Evolutionary conservation across 2,797 vertebrate species (phyloP).

Genomic region (Coracias cyanogaster): DNA sequence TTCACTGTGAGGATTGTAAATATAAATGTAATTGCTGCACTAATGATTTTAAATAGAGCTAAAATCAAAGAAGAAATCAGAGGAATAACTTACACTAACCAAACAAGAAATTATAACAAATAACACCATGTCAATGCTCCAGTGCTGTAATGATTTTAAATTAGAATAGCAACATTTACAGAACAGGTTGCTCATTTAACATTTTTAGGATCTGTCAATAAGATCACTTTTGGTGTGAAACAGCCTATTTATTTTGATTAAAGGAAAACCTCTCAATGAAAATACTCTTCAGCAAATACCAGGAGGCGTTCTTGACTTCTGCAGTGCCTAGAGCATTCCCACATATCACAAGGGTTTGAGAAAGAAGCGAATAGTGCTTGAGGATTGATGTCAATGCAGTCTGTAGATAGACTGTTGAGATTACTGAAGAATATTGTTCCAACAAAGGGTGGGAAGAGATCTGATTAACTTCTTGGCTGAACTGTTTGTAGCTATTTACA

Average conservation of each 20-base stretch:
- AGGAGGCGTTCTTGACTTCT: slow-evolving; percentile 28
- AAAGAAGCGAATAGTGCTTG: background rate
- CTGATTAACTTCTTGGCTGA: background rate
- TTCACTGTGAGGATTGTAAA: slow-evolving; percentile 32
- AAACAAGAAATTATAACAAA: slow-evolving; percentile 82
- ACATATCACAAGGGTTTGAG: background rate
- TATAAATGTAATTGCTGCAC: slow-evolving; percentile 59
- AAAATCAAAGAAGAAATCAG: slow-evolving; percentile 75
- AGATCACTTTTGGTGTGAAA: slow-evolving; percentile 67
- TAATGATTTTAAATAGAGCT: slow-evolving; percentile 76
- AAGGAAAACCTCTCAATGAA: slow-evolving; percentile 53
- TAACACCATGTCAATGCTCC: slow-evolving; percentile 69
- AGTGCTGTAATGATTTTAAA: slow-evolving; percentile 80
- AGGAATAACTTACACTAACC: slow-evolving; percentile 62
- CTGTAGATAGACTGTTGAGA: background rate
- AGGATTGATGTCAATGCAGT: background rate
- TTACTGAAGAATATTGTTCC: background rate
- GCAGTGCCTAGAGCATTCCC: background rate
- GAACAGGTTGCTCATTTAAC: slow-evolving; percentile 79
- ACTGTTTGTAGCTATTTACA: background rate
- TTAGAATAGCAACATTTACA: slow-evolving; percentile 76
- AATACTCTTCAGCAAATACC: slow-evolving; percentile 24
- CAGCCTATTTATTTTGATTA: slow-evolving; percentile 81
- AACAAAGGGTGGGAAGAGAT: background rate
- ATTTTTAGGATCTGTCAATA: slow-evolving; percentile 81